Conservation (phyloP, 1,140 invertebrate genomes). For the Heliconius nattereri region DNA sequence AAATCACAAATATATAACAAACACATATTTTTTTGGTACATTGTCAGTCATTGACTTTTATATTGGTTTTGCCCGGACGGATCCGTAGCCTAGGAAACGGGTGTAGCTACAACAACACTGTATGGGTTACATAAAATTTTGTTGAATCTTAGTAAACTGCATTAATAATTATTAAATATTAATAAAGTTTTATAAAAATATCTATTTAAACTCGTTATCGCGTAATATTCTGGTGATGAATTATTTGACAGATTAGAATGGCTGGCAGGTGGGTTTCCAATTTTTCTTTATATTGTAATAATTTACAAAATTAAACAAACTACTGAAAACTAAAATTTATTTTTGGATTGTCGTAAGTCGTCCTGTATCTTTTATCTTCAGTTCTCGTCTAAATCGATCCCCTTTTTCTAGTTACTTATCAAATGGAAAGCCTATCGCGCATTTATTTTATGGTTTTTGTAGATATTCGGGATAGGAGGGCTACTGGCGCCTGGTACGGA, state of each 20-base stretch:
- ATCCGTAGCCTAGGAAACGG: constrained; percentile 79
- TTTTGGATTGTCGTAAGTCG: constrained; percentile 3
- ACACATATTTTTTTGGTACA: not conserved
- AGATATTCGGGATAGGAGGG: constrained; percentile 49
- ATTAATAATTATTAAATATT: constrained; percentile 24
- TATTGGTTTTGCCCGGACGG: constrained; percentile 38
- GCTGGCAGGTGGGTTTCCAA: constrained; percentile 68
- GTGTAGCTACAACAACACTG: constrained; percentile 79
- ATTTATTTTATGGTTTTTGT: constrained; percentile 61
- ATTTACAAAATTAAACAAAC: not conserved
- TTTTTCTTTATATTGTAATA: constrained; percentile 19
- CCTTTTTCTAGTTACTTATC: constrained; percentile 38
- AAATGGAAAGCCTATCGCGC: constrained; percentile 46
- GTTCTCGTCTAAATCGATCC: constrained; percentile 29
- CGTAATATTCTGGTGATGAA: constrained; percentile 47
- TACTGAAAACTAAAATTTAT: not conserved
- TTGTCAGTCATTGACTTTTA: constrained; percentile 27
- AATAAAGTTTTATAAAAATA: constrained; percentile 18
- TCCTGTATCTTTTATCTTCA: constrained; percentile 4
- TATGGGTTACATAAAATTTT: constrained; percentile 69
- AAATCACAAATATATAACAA: not conserved
- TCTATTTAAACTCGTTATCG: constrained; percentile 18
- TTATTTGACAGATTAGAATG: constrained; percentile 73
- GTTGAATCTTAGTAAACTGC: constrained; percentile 32
- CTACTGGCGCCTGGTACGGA: constrained; percentile 60